A percentile compares a stretch with the other conserved stretches of the same genome.
phyloP scores from a whole-genome alignment of 2,113 vertebrate species.

The Phasianus colchicus region DNA sequence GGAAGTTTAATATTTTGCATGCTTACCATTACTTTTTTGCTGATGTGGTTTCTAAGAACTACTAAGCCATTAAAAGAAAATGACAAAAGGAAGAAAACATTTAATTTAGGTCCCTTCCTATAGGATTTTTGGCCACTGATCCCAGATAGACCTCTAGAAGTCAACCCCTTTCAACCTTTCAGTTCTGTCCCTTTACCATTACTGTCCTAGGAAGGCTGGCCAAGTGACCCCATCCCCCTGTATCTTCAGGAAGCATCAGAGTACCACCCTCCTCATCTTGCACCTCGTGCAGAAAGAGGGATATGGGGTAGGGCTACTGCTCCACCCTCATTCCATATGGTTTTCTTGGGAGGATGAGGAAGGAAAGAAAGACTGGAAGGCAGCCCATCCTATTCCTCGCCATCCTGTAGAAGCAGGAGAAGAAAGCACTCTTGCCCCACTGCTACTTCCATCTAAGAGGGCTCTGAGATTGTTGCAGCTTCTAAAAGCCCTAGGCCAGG shows the following conservation, averaged over 20 bases:
- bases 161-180: not conserved
- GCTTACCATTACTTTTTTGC: not conserved
- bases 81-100: not conserved
- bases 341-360: slow-evolving; percentile 21
- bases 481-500: not conserved
- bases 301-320: slow-evolving; percentile 53
- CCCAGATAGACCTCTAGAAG: not conserved
- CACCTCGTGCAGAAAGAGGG: slow-evolving; percentile 42
- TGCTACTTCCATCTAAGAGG: slow-evolving; percentile 15
- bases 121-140: not conserved
- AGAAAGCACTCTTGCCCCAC: slow-evolving; percentile 59
- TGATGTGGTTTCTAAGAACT: not conserved
- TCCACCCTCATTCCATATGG: slow-evolving; percentile 60
- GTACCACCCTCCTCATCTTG: slow-evolving; percentile 57
- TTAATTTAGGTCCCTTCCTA: not conserved
- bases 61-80: not conserved
- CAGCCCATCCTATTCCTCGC: slow-evolving; percentile 40
- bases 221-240: slow-evolving; percentile 56
- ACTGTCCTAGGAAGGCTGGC: slow-evolving; percentile 44
- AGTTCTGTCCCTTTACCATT: not conserved
- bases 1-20: not conserved
- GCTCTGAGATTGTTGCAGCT: not conserved
- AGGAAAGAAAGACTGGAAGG: not conserved
- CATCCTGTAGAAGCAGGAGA: slow-evolving; percentile 66
- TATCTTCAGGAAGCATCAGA: slow-evolving; percentile 54